Evolutionary conservation across 2,888 invertebrate species (phyloP).

Genomic region (Drosophila mulleri): DNA sequence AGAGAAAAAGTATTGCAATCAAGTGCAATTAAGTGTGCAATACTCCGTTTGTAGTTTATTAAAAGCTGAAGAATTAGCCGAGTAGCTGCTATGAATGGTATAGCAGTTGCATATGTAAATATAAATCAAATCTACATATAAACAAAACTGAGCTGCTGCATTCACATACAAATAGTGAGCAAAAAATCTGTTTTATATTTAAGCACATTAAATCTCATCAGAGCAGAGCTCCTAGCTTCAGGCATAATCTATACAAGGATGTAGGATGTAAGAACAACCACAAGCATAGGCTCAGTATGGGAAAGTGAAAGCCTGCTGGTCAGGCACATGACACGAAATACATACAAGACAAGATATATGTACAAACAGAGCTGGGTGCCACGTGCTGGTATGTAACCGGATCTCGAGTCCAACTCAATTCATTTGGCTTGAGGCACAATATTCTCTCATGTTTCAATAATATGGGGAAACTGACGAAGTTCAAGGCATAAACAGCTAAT

Average conservation of each 20-base stretch:
- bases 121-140: neutral
- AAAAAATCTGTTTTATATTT: neutral
- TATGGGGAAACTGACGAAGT: neutral
- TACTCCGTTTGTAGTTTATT: neutral
- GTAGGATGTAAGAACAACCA: neutral
- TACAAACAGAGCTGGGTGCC: slow-evolving; percentile 1
- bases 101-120: neutral
- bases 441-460: neutral
- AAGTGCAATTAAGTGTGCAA: neutral
- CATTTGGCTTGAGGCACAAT: neutral
- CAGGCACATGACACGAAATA: neutral
- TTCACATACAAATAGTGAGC: neutral
- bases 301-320: neutral
- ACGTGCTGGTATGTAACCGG: neutral
- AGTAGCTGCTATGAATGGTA: no score
- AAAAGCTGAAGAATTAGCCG: neutral
- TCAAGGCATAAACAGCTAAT: neutral
- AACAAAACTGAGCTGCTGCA: neutral
- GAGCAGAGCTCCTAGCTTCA: neutral
- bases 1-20: neutral
- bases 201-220: neutral
- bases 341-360: neutral
- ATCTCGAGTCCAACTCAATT: neutral
- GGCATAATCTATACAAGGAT: neutral
- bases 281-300: neutral